Evolutionary conservation across 2,888 invertebrate species (phyloP).

Genomic region (Nemoura dubitans): DNA sequence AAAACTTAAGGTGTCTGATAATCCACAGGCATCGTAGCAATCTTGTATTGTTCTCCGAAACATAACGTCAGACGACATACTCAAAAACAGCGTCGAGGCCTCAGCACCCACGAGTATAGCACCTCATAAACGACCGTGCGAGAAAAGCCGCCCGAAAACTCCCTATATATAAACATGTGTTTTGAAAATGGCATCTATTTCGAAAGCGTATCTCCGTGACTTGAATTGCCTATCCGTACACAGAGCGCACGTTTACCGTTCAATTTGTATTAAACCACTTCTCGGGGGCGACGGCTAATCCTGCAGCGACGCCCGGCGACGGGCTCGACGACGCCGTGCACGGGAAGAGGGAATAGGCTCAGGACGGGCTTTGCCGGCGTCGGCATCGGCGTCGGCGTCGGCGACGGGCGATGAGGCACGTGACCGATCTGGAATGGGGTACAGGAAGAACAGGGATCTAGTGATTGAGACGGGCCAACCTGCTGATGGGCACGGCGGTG

Average conservation of each 20-base stretch:
- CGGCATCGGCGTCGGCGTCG: neutral
- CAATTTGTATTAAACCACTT: constrained; percentile 12
- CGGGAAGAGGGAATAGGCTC: neutral
- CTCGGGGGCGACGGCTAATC: neutral
- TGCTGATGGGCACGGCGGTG: neutral
- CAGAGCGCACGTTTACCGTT: neutral
- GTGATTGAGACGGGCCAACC: constrained; percentile 2
- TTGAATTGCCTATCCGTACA: neutral
- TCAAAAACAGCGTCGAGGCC: neutral
- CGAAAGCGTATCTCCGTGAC: neutral
- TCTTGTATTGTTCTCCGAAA: neutral
- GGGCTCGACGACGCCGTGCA: neutral
- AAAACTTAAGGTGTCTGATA: neutral
- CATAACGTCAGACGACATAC: neutral
- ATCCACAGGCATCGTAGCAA: neutral
- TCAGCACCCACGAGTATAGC: neutral
- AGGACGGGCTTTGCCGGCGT: neutral
- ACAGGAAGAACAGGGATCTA: neutral
- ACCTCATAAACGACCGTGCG: neutral
- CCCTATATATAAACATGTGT: neutral
- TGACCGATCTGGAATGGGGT: neutral
- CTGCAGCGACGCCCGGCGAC: neutral
- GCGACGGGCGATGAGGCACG: neutral
- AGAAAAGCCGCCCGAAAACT: neutral
- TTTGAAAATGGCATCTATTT: neutral